Evolutionary conservation across 2,888 invertebrate species (phyloP).

Genomic region (Coenonympha arcania): DNA sequence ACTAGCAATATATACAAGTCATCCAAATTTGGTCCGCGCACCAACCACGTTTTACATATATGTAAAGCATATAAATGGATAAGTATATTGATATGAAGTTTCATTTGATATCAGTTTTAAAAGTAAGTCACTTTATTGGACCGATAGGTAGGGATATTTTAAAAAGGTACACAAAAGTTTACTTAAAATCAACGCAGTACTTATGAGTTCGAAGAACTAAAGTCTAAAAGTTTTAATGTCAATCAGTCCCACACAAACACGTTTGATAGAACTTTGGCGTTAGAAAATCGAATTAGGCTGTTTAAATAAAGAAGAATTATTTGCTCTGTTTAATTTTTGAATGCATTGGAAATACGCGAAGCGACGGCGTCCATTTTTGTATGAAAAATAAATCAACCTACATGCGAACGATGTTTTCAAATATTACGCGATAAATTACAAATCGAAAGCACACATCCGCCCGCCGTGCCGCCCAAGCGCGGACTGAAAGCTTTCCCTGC

Average conservation of each 20-base stretch:
- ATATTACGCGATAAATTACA: slow-evolving; percentile 27
- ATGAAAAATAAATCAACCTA: slow-evolving; percentile 24
- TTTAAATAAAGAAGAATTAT: background rate
- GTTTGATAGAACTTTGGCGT: slow-evolving; percentile 33
- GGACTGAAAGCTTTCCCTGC: slow-evolving; percentile 59
- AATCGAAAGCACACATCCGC: slow-evolving; percentile 39
- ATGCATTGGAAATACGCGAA: slow-evolving; percentile 6
- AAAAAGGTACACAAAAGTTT: slow-evolving; percentile 31
- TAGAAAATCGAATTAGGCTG: slow-evolving; percentile 4
- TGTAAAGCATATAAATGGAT: slow-evolving; percentile 17
- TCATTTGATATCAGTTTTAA: slow-evolving; percentile 47
- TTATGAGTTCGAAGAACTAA: slow-evolving; percentile 24
- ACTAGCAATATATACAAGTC: slow-evolving; percentile 25
- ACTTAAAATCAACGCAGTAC: slow-evolving; percentile 25
- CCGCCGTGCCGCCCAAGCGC: slow-evolving; percentile 60
- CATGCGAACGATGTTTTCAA: slow-evolving; percentile 33
- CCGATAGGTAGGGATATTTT: slow-evolving; percentile 42
- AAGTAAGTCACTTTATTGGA: slow-evolving; percentile 63
- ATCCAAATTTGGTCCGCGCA: slow-evolving; percentile 47
- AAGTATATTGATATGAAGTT: slow-evolving; percentile 31
- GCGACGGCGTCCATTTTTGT: slow-evolving; percentile 17
- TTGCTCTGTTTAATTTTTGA: slow-evolving; percentile 8
- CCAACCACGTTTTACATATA: slow-evolving; percentile 6
- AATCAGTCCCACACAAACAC: slow-evolving; percentile 37
- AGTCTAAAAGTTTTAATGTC: slow-evolving; percentile 40